Base-by-base conservation (phyloP, 1,140 invertebrate species). In the Heliothis virescens region DNA sequence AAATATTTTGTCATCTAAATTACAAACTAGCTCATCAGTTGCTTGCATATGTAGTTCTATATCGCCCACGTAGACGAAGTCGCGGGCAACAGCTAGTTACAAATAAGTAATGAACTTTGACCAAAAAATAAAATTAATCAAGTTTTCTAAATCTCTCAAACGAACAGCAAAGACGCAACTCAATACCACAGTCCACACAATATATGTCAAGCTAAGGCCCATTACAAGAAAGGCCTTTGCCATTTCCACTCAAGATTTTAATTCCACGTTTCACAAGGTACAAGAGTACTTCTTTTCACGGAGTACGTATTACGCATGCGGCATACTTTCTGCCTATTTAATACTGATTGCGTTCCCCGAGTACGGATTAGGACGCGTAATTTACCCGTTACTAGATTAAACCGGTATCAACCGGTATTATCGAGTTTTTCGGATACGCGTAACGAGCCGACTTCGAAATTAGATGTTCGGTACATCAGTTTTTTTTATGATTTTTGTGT, bases 331-430 rank as follows among this genome's bases (percentile, higher is more conserved):
- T 79, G 62, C 78, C 76, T 82, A 85, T 83, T 86, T 82, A 84
- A 86, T n/a, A n/a, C n/a, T n/a, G 85, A 86, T 86, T 86, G 85
- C 85, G 81, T 85, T 79, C 83, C 55, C 52, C 79, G 63, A 82
- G 80, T 76, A 79, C 65, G 81, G 83, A 84, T 84, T 86, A 84
- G 62, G 80, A 11, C 41, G 62, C 74, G 78, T 82, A 84, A 86
- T 86, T 82, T 80, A 82, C 81, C 83, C 81, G 78, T 84, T 86
- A 84, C 83, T 69, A 77, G 84, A 86, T 83, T 84, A 84, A 84
- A 80, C 81, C 78, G 78, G 81, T 78, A 83, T 83, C 82, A 79
- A 81, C 83, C 52, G 73, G 79, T 81, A 74, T 85, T 85, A 85
- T 79, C 77, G 65, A 85, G 59, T 83, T 82, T 80, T 77, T 79